A percentile compares a stretch with the other conserved stretches of the same genome.
Conservation (phyloP, 1,140 invertebrate species). For the Magallana angulata region DNA sequence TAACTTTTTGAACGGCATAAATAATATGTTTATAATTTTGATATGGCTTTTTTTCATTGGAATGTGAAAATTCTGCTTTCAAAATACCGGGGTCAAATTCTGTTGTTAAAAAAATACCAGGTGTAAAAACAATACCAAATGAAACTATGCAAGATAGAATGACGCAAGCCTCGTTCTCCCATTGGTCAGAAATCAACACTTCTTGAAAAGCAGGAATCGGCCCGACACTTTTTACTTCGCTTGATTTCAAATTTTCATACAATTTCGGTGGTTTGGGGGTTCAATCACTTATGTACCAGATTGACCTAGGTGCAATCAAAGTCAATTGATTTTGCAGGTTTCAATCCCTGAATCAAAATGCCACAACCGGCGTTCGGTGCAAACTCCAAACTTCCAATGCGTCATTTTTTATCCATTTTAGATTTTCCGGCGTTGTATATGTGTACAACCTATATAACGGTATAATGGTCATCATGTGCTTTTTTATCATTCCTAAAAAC, state of each 20-base stretch:
- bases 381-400: constrained; percentile 5
- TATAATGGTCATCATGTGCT: neutral
- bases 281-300: constrained; percentile 20
- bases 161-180: neutral
- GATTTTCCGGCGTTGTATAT: neutral
- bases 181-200: constrained; percentile 23
- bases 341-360: constrained; percentile 37
- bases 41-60: neutral
- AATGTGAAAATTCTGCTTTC: neutral
- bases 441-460: no score
- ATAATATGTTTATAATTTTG: no score
- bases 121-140: constrained; percentile 24
- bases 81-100: constrained; percentile 17
- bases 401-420: constrained; percentile 13
- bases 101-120: constrained; percentile 11
- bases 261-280: neutral
- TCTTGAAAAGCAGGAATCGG: neutral
- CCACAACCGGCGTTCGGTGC: neutral
- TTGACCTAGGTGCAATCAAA: constrained; percentile 38
- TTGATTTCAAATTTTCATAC: constrained; percentile 40
- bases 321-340: constrained; percentile 35
- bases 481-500: neutral
- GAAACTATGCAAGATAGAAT: constrained; percentile 24
- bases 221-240: neutral
- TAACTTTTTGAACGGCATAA: no score